Evolutionary conservation across 1,140 invertebrate genomes (phyloP).

Genomic region (Caenorhabditis inopinata): DNA sequence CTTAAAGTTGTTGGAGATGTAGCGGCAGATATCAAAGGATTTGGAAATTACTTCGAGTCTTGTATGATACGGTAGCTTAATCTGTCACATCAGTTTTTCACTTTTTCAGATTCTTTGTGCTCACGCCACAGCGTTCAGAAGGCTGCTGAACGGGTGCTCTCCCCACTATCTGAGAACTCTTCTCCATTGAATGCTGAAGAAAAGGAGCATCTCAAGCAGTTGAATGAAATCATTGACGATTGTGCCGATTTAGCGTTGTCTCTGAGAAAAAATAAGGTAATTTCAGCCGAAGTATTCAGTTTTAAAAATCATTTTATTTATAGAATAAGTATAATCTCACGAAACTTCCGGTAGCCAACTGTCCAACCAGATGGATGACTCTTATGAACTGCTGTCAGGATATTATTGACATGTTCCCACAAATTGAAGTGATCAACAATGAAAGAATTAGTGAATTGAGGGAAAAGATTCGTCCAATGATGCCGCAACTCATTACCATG

Average conservation of each 20-base stretch:
- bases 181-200: not conserved
- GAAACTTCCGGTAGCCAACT: not conserved
- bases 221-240: not conserved
- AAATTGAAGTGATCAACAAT: no score
- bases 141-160: not conserved
- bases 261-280: not conserved
- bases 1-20: not conserved
- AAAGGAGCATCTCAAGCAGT: not conserved
- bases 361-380: not conserved
- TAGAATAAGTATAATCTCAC: not conserved
- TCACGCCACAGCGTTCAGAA: not conserved
- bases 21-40: not conserved
- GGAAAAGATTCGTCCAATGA: no score
- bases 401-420: no score
- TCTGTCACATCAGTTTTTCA: not conserved
- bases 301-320: no score
- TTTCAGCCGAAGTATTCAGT: no score
- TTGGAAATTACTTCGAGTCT: not conserved
- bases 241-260: not conserved
- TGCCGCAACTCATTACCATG: no score
- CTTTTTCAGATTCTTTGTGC: not conserved
- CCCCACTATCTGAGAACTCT: not conserved
- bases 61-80: not conserved
- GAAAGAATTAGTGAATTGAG: no score
- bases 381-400: no score